Conservation (phyloP, 2,888 invertebrate genomes). For the Ischnus inquisitorius region DNA sequence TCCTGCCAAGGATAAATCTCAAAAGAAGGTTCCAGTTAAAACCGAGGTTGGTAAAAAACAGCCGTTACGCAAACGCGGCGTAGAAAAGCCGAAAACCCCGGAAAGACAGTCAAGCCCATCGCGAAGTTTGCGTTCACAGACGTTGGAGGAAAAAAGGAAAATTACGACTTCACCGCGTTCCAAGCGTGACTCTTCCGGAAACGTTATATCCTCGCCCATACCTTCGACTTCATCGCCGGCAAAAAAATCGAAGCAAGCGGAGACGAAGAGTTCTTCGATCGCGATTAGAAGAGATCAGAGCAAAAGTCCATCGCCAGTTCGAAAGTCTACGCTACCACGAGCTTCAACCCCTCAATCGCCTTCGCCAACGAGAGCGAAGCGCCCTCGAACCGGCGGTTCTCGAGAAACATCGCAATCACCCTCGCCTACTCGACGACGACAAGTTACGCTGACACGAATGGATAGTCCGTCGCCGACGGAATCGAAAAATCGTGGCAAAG, state of each 20-base stretch:
- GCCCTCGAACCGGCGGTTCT: constrained; percentile 65
- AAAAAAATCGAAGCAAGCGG: constrained; percentile 52
- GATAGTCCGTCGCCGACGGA: constrained; percentile 35
- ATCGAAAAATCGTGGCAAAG: constrained; percentile 19
- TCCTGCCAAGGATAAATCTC: constrained; percentile 13
- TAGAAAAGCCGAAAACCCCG: constrained; percentile 52
- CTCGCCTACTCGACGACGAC: constrained; percentile 69
- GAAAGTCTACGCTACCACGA: constrained; percentile 40
- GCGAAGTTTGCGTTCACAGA: constrained; percentile 37
- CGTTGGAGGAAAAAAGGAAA: constrained; percentile 23
- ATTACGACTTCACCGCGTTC: constrained; percentile 18
- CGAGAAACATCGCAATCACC: constrained; percentile 70
- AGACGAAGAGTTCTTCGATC: neutral
- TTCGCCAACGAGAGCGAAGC: constrained; percentile 72
- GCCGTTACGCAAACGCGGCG: constrained; percentile 38
- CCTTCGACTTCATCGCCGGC: constrained; percentile 52
- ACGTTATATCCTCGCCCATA: constrained; percentile 47
- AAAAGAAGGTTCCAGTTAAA: neutral
- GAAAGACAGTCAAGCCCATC: constrained; percentile 51
- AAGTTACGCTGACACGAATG: constrained; percentile 29
- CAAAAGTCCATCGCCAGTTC: constrained; percentile 45
- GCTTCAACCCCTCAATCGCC: constrained; percentile 63
- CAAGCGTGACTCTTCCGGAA: constrained; percentile 66
- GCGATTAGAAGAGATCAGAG: constrained; percentile 8
- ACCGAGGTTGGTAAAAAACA: constrained; percentile 37